Evolutionary conservation across 1,140 invertebrate species (phyloP).

Genomic region (Drosophila kohkoa): DNA sequence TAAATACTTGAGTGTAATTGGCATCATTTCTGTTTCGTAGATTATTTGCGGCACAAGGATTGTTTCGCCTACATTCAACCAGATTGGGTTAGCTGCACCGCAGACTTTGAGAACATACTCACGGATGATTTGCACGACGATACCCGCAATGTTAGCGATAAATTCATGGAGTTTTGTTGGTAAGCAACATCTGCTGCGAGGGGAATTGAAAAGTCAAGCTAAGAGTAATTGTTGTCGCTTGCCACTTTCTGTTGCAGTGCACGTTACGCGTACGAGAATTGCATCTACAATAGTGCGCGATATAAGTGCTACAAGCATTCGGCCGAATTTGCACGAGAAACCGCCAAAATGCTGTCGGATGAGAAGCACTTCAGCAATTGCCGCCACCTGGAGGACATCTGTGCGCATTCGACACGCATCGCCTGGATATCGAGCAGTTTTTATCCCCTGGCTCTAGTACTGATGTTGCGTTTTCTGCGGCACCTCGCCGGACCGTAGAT

Average conservation of each 20-base stretch:
- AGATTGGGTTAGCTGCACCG: constrained; percentile 77
- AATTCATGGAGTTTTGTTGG: constrained; percentile 83
- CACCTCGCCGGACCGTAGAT: constrained; percentile 13
- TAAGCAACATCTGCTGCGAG: constrained; percentile 46
- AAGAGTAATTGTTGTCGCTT: constrained; percentile 13
- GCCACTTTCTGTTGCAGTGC: constrained; percentile 58
- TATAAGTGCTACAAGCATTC: constrained; percentile 82
- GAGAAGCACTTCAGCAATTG: constrained; percentile 82
- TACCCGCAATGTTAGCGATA: constrained; percentile 71
- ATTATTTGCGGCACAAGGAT: constrained; percentile 81
- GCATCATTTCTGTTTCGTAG: constrained; percentile 42
- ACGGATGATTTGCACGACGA: constrained; percentile 70
- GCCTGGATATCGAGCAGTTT: constrained; percentile 21
- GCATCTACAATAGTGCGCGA: constrained; percentile 81
- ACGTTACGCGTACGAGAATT: constrained; percentile 80
- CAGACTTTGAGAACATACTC: constrained; percentile 74
- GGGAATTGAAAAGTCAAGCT: background rate
- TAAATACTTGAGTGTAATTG: background rate
- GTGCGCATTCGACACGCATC: constrained; percentile 32
- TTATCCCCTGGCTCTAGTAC: constrained; percentile 16
- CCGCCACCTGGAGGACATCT: constrained; percentile 71
- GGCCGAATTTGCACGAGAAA: constrained; percentile 78
- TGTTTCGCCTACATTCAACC: constrained; percentile 78
- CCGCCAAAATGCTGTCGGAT: constrained; percentile 81
- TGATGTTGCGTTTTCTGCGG: constrained; percentile 35